Percentiles rank a stretch among this genome's conserved stretches.
phyloP scores from a whole-genome alignment of 2,113 vertebrate species.

The Caretta caretta region DNA sequence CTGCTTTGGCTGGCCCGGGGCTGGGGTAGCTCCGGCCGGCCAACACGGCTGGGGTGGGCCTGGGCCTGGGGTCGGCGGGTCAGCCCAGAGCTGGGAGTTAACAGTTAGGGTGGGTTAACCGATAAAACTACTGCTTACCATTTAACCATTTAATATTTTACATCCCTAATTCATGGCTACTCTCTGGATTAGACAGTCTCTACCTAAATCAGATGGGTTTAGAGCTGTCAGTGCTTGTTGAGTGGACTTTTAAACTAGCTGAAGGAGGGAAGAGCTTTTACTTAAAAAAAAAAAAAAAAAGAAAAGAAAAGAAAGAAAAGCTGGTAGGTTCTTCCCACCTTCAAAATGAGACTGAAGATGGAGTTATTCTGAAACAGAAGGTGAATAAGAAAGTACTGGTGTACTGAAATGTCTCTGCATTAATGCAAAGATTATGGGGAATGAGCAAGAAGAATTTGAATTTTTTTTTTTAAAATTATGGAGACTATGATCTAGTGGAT shows the following conservation, averaged over 20 bases:
- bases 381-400: neutral
- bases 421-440: neutral
- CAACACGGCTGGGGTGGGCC: no score
- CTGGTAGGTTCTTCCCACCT: neutral
- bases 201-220: neutral
- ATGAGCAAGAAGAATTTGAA: neutral
- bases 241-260: neutral
- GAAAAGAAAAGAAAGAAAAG: neutral
- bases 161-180: neutral
- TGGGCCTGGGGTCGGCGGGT: no score
- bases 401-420: neutral
- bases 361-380: conserved; percentile 14
- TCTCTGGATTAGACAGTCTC: neutral
- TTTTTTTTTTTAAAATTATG: neutral
- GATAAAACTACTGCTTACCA: no score
- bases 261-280: neutral
- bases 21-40: no score
- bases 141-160: no score
- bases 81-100: no score
- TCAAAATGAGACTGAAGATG: neutral
- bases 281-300: neutral
- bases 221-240: neutral
- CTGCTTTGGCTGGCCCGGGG: no score
- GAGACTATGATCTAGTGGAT: accelerated
- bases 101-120: no score